Evolutionary conservation across 2,888 invertebrate species (phyloP), one percentile per base, ranked within the genome.

Genomic region (Drosophila nr. fundita): DNA sequence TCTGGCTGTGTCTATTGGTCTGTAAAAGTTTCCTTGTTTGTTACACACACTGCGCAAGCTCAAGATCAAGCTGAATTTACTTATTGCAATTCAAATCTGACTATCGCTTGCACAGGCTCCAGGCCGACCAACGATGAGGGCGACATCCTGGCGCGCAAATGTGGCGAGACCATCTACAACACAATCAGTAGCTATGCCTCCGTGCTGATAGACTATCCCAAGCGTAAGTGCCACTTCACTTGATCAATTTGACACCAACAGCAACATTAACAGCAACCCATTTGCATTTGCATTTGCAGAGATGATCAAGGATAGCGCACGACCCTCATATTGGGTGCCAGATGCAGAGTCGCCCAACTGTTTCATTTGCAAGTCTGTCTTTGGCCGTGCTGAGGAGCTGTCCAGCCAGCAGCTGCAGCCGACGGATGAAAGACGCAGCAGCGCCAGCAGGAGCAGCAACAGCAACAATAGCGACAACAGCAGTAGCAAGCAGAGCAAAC

Each of bases 281-380:
- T 10, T 29, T 52, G 7, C 32, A 15, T 38, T 4, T 0, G 21
- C n/a, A n/a, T 18, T 32, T n/a, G 8, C 61, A 95, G 95, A 94
- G 59, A 92, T 96, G 53, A 95, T 97, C 54, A 97, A 97, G 92
- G 96, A 96, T 78, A 94, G 95, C 6, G 96, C 95, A 7, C 94
- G 97, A 45, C 97, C 97, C 1, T 93, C 95, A 0, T 97, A 97
- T 92, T 97, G 97, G 97, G 95, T 95, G 38, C 96, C 97, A 0
- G 97, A 97, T 91, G 94, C 94, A 7, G 95, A 96, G 84, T 95
- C 96, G 59, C 94, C 94, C 27, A 92, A 93, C 63, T 97, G 97
- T 91, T 94, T 93, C 72, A 94, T 96, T 15, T 97, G 97, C 91
- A 92, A 94, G 32, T 91, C 92, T 34, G 92, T 92, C 30, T 97